These are phyloP conservation scores for Esox niger DNA, from an alignment of 2,113 vertebrate genomes.

Conservation along the genomic window DNA sequence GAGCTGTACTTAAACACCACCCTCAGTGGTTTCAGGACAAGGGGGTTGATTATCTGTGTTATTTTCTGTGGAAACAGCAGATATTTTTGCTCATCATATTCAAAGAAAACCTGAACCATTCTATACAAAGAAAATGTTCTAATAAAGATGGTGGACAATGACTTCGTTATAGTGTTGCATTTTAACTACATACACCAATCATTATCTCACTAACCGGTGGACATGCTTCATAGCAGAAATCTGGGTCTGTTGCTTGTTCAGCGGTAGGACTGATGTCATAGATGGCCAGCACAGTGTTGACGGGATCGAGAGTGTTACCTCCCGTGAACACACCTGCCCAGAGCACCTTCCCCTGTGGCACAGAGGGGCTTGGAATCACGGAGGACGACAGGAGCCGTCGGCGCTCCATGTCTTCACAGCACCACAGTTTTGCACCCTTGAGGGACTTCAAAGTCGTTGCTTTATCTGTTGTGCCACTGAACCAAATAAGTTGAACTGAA, in stretches of 20 bases:
- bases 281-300: conserved; percentile 76
- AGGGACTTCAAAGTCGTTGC: background rate
- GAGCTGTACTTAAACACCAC: conserved; percentile 70
- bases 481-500: conserved; percentile 50
- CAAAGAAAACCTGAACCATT: background rate
- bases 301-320: conserved; percentile 8
- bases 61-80: too few species aligned
- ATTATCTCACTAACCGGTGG: conserved; percentile 21
- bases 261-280: conserved; percentile 65
- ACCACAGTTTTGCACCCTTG: conserved; percentile 35
- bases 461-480: conserved; percentile 29
- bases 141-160: too few species aligned
- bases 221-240: background rate
- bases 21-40: conserved; percentile 49
- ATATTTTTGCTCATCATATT: background rate
- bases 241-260: rapidly evolving
- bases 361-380: conserved; percentile 53
- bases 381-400: conserved; percentile 77
- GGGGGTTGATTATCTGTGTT: too few species aligned
- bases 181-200: background rate
- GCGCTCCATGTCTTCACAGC: conserved; percentile 1
- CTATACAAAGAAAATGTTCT: too few species aligned
- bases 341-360: conserved; percentile 35
- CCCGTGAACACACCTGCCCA: conserved; percentile 85
- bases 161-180: too few species aligned